Percentiles rank a stretch among this genome's conserved stretches.
These are phyloP conservation scores for Balaenoptera acutorostrata DNA, from an alignment of 2,113 vertebrate genomes.

Conservation along the genomic window DNA sequence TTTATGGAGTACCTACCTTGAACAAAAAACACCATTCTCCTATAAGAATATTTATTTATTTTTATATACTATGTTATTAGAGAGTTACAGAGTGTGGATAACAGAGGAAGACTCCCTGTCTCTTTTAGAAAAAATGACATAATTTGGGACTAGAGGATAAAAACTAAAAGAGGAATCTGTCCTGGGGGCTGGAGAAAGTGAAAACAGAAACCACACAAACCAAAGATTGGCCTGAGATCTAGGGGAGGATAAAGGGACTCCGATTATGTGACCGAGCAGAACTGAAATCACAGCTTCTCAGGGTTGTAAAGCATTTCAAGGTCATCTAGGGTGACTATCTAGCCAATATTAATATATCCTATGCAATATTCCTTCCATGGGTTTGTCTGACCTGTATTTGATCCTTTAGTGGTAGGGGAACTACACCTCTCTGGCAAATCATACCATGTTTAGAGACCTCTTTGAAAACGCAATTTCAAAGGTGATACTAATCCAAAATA, in stretches of 20 bases:
- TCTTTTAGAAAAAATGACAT: neutral
- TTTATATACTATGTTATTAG: neutral
- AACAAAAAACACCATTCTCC: neutral
- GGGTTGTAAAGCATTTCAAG: neutral
- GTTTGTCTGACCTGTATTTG: too few relatives aligned
- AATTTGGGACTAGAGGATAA: neutral
- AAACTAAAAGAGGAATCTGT: neutral
- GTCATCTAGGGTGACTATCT: neutral
- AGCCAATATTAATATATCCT: neutral
- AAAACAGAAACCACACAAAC: neutral
- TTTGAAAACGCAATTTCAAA: neutral
- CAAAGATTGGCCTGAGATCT: too few relatives aligned
- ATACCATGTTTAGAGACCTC: neutral
- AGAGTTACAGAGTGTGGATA: neutral
- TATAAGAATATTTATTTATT: neutral
- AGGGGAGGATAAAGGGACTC: fast-evolving
- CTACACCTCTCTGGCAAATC: neutral
- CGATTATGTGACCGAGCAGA: fast-evolving
- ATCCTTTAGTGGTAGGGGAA: neutral
- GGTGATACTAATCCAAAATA: neutral
- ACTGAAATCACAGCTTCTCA: fast-evolving
- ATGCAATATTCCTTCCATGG: neutral
- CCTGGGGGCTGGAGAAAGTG: neutral
- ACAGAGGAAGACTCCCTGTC: neutral
- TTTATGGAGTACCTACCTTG: neutral